phyloP scores from a whole-genome alignment of 2,113 vertebrate species.

The Podarcis muralis region DNA sequence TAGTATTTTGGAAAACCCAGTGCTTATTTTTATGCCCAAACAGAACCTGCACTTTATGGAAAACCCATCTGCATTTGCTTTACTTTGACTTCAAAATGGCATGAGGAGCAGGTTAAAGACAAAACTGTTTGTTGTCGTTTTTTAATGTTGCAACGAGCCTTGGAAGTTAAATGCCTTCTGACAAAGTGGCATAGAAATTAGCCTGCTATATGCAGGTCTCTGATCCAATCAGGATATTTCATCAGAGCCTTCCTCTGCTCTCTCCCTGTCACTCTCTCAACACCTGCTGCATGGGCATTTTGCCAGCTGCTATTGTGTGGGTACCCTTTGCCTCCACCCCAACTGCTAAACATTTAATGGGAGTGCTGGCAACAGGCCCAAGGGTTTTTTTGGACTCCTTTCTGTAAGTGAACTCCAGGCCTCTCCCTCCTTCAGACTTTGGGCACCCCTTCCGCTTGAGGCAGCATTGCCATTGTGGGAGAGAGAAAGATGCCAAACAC shows the following conservation, averaged over 20 bases:
- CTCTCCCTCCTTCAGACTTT: constrained; percentile 43
- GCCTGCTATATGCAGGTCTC: constrained; percentile 32
- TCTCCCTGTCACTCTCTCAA: constrained; percentile 46
- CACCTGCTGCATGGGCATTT: constrained; percentile 77
- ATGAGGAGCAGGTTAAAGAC: not conserved
- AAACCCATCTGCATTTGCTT: not conserved
- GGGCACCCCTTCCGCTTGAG: constrained; percentile 61
- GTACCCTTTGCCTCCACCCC: constrained; percentile 67
- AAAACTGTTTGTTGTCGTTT: not conserved
- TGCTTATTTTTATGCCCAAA: not conserved
- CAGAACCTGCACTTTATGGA: not conserved
- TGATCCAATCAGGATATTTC: constrained; percentile 75
- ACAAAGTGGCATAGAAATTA: accelerated
- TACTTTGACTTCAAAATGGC: not conserved
- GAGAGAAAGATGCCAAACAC: constrained; percentile 43
- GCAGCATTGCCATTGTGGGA: constrained; percentile 54
- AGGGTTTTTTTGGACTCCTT: constrained; percentile 54
- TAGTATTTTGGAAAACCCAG: not conserved
- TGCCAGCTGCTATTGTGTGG: constrained; percentile 70
- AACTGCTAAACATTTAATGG: constrained; percentile 42
- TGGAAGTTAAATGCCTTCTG: accelerated
- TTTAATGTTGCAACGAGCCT: accelerated
- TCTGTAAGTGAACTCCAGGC: constrained; percentile 49
- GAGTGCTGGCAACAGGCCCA: constrained; percentile 67
- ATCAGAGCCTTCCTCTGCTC: constrained; percentile 44